Evolutionary conservation across 2,888 invertebrate species (phyloP).

Genomic region (Abrostola triplasia): DNA sequence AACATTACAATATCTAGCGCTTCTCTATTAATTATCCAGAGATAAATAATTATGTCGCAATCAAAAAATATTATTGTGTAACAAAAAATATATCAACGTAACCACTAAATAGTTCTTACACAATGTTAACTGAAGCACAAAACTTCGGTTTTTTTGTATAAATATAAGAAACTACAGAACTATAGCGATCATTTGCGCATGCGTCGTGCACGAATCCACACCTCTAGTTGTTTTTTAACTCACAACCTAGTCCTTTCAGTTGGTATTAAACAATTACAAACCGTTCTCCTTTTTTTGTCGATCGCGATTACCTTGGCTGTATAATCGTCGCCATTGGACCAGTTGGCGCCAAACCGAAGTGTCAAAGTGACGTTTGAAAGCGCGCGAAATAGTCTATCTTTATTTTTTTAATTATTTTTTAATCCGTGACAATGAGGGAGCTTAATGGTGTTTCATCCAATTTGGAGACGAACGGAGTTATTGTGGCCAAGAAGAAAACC

Average conservation of each 20-base stretch:
- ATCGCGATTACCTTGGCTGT: constrained; percentile 78
- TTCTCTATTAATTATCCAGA: constrained; percentile 27
- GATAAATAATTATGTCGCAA: constrained; percentile 10
- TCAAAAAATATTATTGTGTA: constrained; percentile 32
- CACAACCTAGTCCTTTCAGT: constrained; percentile 38
- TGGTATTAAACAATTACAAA: constrained; percentile 38
- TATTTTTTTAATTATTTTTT: constrained; percentile 48
- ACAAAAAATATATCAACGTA: constrained; percentile 26
- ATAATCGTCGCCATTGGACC: constrained; percentile 62
- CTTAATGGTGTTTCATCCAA: constrained; percentile 72
- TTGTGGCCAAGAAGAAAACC: constrained; percentile 76
- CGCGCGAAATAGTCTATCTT: constrained; percentile 71
- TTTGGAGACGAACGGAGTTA: constrained; percentile 74
- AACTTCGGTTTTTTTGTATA: constrained; percentile 58
- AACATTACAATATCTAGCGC: constrained; percentile 11
- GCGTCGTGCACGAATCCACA: constrained; percentile 52
- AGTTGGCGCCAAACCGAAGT: constrained; percentile 72
- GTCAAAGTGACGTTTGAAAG: constrained; percentile 83
- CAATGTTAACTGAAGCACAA: constrained; percentile 41
- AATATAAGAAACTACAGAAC: constrained; percentile 55
- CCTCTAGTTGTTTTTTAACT: constrained; percentile 47
- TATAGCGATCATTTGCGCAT: constrained; percentile 54
- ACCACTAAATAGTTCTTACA: constrained; percentile 35
- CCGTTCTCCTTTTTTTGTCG: constrained; percentile 63
- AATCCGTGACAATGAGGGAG: constrained; percentile 78